Evolutionary conservation across 2,888 invertebrate species (phyloP).

Genomic region (Allophyes oxyacanthae): DNA sequence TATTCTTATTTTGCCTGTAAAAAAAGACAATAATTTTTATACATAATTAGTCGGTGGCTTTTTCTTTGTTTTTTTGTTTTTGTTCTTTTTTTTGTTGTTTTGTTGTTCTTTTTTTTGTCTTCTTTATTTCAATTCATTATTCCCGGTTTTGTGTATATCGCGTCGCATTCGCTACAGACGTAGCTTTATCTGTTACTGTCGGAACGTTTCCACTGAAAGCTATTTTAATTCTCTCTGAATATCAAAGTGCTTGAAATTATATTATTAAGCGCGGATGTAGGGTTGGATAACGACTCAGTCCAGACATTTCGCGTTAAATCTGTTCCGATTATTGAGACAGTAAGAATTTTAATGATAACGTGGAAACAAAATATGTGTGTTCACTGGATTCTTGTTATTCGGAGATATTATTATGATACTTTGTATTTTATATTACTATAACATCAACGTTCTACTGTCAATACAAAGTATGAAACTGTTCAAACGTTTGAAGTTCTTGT

Average conservation of each 20-base stretch:
- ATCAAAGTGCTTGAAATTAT: constrained; percentile 64
- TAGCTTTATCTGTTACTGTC: constrained; percentile 16
- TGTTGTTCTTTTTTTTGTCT: too few relatives aligned
- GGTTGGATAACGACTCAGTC: constrained; percentile 6
- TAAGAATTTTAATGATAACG: constrained; percentile 11
- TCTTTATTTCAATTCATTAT: neutral
- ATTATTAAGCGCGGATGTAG: constrained; percentile 45
- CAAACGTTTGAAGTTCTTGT: constrained; percentile 27
- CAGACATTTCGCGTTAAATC: constrained; percentile 5
- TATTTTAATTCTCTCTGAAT: constrained; percentile 56
- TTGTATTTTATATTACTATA: constrained; percentile 18
- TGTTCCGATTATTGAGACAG: constrained; percentile 1
- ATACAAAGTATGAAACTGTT: too few relatives aligned
- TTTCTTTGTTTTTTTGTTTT: too few relatives aligned
- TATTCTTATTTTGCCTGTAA: too few relatives aligned
- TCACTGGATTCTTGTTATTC: constrained; percentile 9
- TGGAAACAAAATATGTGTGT: constrained; percentile 9
- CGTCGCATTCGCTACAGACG: constrained; percentile 1
- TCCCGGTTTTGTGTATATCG: neutral
- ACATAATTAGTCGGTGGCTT: too few relatives aligned
- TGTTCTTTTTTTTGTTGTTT: too few relatives aligned
- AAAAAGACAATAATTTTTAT: too few relatives aligned
- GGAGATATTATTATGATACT: constrained; percentile 24
- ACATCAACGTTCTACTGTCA: too few relatives aligned
- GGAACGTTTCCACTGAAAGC: constrained; percentile 51